These are phyloP conservation scores for Ibidorhyncha struthersii DNA, from an alignment of 2,113 vertebrate genomes.

Conservation along the genomic window DNA sequence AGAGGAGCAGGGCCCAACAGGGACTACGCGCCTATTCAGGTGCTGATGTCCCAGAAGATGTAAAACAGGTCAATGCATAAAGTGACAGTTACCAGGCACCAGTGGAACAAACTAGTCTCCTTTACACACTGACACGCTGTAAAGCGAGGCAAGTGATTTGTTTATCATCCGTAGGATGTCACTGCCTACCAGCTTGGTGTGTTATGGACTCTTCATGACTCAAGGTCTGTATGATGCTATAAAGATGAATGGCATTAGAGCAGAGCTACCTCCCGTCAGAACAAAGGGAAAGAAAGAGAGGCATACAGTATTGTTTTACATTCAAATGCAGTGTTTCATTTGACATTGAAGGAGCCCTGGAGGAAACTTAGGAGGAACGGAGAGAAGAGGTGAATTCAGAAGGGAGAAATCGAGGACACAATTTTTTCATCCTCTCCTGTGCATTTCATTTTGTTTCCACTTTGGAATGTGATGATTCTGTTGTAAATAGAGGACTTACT, in stretches of 20 bases:
- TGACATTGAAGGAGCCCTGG: neutral
- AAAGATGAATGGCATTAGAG: neutral
- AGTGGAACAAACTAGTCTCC: neutral
- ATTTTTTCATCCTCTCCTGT: neutral
- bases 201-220: fast-evolving
- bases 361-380: neutral
- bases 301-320: neutral
- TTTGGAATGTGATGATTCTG: neutral
- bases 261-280: neutral
- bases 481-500: neutral
- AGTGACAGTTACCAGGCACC: neutral
- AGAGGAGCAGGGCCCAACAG: neutral
- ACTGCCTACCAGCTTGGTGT: neutral
- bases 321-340: neutral
- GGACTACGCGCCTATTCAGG: fast-evolving
- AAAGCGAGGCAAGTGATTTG: neutral
- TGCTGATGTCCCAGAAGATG: neutral
- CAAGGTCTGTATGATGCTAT: neutral
- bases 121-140: neutral
- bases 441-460: neutral
- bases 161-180: neutral
- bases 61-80: neutral
- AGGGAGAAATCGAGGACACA: neutral
- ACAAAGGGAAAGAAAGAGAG: neutral
- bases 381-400: neutral